Percentiles rank a stretch among this genome's conserved stretches.
Conservation (phyloP, 2,888 invertebrate species). For the Drosophila neonasuta region DNA sequence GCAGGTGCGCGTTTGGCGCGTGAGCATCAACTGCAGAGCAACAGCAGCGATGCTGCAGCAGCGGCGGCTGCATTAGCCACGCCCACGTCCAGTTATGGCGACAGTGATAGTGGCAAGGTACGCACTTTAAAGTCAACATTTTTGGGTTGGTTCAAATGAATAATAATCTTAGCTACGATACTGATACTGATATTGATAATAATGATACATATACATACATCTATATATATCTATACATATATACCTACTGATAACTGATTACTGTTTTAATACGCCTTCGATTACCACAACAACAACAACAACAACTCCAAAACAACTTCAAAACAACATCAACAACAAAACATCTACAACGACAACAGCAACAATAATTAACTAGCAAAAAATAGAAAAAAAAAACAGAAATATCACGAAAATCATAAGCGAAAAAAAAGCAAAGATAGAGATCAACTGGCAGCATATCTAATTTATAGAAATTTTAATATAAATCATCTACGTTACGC, state of each 20-base stretch:
- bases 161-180: constrained; percentile 57
- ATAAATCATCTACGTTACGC: constrained; percentile 35
- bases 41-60: constrained; percentile 28
- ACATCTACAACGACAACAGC: constrained; percentile 33
- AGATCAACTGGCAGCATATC: constrained; percentile 38
- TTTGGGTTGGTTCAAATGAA: constrained; percentile 82
- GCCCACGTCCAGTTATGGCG: constrained; percentile 68
- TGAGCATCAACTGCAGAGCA: constrained; percentile 44
- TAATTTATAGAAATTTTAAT: constrained; percentile 31
- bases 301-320: constrained; percentile 26
- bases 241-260: constrained; percentile 63
- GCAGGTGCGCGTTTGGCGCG: constrained; percentile 54
- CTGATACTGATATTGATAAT: constrained; percentile 60
- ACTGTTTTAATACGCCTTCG: constrained; percentile 70
- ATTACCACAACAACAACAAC: constrained; percentile 49
- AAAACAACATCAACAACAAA: constrained; percentile 34
- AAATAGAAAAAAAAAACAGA: neutral
- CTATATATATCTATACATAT: constrained; percentile 51
- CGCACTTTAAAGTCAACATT: constrained; percentile 82
- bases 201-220: constrained; percentile 53
- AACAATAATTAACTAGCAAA: constrained; percentile 23
- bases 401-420: constrained; percentile 7
- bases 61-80: constrained; percentile 31
- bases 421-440: no score
- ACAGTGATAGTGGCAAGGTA: constrained; percentile 83